Base-by-base conservation (phyloP, 2,888 invertebrate species). In the Lobophora halterata region DNA sequence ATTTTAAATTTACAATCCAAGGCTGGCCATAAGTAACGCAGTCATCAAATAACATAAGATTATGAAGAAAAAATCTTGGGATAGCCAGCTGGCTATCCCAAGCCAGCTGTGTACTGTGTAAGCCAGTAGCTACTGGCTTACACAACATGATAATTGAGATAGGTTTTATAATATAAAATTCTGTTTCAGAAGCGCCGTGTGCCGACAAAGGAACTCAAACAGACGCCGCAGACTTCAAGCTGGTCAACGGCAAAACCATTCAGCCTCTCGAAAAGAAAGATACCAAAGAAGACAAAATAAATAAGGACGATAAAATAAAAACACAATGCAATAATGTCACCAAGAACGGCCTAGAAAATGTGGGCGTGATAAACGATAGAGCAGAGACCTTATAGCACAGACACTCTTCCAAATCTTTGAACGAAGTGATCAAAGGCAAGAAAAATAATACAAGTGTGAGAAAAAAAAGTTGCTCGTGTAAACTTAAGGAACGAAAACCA, bases 381-480 rank as follows among this genome's bases (percentile, higher is more conserved):
- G 60, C 71, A 0, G 77, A 69, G 1, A 69, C 68, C 3, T 85
- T 83, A 85, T 83, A 85, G 85, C 85, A 80, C 58, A 74, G 76
- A 65, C 68, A 73, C 41, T 79, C 83, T 0, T 71, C 82, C 1
- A 71, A 65, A 47, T 86, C 86, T 10, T 64, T 82, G 1, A 71
- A 65, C 30, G 79, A 83, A 45, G 72, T 72, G 31, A 65, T 60
- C 46, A 58, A 50, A 19, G n/a, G 12, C 10, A 65, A 55, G 32
- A 70, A 55, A 34, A 75, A 68, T 55, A 74, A 68, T 40, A 65
- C 47, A 43, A 64, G 67, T 56, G 63, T 71, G 8, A 77, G 62
- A 49, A 79, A 79, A 52, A 82, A 83, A 54, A 79, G 78, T 55
- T 86, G 86, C 52, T 86, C 86, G 13, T 86, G 86, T 60, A 83